phyloP scores from a whole-genome alignment of 2,888 invertebrate genomes.

The Silvanus unidentatus region DNA sequence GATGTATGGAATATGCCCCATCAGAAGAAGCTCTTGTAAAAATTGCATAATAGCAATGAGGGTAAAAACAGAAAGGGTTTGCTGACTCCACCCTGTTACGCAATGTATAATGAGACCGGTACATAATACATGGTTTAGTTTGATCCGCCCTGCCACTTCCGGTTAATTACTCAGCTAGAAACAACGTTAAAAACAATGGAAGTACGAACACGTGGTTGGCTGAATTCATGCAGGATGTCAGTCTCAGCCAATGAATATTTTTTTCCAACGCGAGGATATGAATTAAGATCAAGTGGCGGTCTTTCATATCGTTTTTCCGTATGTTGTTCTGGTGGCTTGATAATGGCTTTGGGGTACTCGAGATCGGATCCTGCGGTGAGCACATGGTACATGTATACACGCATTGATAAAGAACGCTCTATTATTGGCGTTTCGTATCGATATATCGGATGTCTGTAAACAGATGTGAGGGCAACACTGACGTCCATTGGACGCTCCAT shows the following conservation, averaged over 20 bases:
- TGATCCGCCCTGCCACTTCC: slow-evolving; percentile 41
- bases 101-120: slow-evolving; percentile 36
- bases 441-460: slow-evolving; percentile 19
- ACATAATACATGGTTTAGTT: slow-evolving; percentile 35
- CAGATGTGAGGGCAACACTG: slow-evolving; percentile 11
- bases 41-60: slow-evolving; percentile 20
- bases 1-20: too few species aligned
- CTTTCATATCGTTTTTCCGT: slow-evolving; percentile 16
- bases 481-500: slow-evolving; percentile 8
- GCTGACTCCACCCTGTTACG: slow-evolving; percentile 36
- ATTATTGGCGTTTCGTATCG: slow-evolving; percentile 17
- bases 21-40: slow-evolving; percentile 19
- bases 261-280: slow-evolving; percentile 30
- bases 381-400: slow-evolving; percentile 7
- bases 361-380: slow-evolving; percentile 18
- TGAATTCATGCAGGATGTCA: slow-evolving; percentile 34
- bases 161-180: slow-evolving; percentile 39
- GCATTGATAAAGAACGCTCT: neutral
- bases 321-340: too few species aligned
- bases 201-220: slow-evolving; percentile 39
- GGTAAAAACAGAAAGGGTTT: slow-evolving; percentile 16
- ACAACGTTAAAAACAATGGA: slow-evolving; percentile 40
- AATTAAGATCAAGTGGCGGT: slow-evolving; percentile 28
- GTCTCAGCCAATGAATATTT: slow-evolving; percentile 35
- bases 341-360: neutral